phyloP scores from a whole-genome alignment of 2,797 vertebrate genomes.

The Strix occidentalis region DNA sequence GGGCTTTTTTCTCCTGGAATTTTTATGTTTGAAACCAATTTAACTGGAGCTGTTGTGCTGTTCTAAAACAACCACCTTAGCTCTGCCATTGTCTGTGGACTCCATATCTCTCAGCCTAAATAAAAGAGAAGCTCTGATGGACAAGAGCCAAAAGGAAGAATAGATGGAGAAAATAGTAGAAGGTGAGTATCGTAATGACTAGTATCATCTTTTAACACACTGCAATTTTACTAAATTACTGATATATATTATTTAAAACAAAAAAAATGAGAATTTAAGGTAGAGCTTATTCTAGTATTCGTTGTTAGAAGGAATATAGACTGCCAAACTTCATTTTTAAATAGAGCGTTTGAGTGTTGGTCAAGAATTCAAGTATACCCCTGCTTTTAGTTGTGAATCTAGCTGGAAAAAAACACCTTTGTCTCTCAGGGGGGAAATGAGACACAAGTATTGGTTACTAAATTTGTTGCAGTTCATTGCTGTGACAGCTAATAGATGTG shows the following conservation, averaged over 20 bases:
- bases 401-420: slow-evolving; percentile 41
- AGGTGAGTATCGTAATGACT: neutral
- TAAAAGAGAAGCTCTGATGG: neutral
- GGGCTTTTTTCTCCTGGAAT: neutral
- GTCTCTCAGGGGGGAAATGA: slow-evolving; percentile 46
- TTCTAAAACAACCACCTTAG: neutral
- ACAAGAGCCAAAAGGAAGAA: neutral
- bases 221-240: neutral
- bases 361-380: neutral
- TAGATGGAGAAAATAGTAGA: neutral
- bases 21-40: neutral
- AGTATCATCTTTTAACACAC: neutral
- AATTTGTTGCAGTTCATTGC: slow-evolving; percentile 39
- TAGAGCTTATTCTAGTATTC: neutral
- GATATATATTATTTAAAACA: neutral
- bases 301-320: neutral
- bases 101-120: neutral
- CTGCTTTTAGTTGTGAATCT: slow-evolving; percentile 14
- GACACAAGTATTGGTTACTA: slow-evolving; percentile 20
- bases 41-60: neutral
- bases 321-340: neutral
- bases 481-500: slow-evolving; percentile 64
- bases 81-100: neutral
- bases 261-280: neutral
- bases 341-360: neutral